Evolutionary conservation across 2,113 vertebrate genomes (phyloP).

Genomic region (Zapus hudsonius): DNA sequence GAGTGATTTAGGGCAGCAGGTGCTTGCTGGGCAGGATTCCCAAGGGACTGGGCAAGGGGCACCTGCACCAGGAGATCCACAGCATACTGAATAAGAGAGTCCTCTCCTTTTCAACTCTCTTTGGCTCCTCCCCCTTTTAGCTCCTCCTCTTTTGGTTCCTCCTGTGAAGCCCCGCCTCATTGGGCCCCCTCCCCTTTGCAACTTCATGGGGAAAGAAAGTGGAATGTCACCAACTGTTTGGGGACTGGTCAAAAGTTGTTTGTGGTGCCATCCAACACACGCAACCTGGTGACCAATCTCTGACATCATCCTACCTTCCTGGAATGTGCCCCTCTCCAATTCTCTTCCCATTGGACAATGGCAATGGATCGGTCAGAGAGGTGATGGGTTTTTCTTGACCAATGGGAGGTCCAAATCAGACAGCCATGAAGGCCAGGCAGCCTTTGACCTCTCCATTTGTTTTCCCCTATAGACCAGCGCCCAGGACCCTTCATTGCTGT

Average conservation of each 20-base stretch:
- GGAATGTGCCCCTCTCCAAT: not conserved
- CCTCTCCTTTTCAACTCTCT: too few relatives aligned
- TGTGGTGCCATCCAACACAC: not conserved
- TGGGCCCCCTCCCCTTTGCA: too few relatives aligned
- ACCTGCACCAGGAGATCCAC: accelerated
- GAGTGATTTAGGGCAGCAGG: not conserved
- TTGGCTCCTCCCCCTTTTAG: not conserved
- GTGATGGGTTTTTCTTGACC: not conserved
- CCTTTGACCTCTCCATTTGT: too few relatives aligned
- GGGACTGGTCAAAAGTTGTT: not conserved
- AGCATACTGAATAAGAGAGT: not conserved
- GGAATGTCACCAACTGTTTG: not conserved
- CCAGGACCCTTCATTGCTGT: not conserved
- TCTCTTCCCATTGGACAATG: not conserved
- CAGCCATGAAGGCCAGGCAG: not conserved
- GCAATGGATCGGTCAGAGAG: not conserved
- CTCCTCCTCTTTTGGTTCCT: too few relatives aligned
- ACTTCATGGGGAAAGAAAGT: not conserved
- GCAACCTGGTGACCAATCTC: too few relatives aligned
- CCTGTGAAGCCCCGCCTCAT: too few relatives aligned
- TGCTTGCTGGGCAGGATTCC: not conserved
- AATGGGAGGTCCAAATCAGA: not conserved
- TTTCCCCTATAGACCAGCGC: not conserved
- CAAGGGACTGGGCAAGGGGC: not conserved
- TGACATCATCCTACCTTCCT: too few relatives aligned